Evolutionary conservation across 2,113 vertebrate species (phyloP).

Genomic region (Pungitius pungitius): DNA sequence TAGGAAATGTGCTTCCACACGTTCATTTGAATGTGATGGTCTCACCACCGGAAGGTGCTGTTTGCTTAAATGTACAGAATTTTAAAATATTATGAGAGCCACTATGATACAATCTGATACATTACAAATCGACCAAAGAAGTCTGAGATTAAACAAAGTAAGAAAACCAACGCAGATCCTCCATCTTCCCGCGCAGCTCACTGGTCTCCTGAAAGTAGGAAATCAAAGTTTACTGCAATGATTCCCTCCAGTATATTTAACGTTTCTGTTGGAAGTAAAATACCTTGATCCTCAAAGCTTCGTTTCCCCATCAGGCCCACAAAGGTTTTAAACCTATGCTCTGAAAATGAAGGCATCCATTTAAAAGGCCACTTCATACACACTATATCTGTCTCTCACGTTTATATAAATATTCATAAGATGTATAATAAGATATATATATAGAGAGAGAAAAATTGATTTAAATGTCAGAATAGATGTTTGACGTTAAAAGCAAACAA

Average conservation of each 20-base stretch:
- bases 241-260: neutral
- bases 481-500: neutral
- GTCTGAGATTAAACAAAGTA: neutral
- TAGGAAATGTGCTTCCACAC: neutral
- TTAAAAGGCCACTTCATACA: neutral
- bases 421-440: neutral
- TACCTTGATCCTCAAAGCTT: constrained; percentile 83
- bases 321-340: constrained; percentile 89
- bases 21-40: neutral
- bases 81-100: fast-evolving
- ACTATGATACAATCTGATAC: neutral
- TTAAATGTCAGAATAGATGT: neutral
- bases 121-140: neutral
- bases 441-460: neutral
- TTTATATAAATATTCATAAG: no score
- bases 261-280: constrained; percentile 8
- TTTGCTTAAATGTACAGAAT: fast-evolving
- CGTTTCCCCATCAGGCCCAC: constrained; percentile 94
- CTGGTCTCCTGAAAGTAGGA: constrained; percentile 35
- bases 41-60: constrained; percentile 39
- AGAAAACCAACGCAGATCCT: neutral
- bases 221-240: constrained; percentile 20
- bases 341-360: constrained; percentile 66
- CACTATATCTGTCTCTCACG: no score
- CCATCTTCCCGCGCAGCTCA: constrained; percentile 11